These are phyloP conservation scores for Elysia crispata DNA, from an alignment of 2,888 invertebrate species.

Conservation along the genomic window DNA sequence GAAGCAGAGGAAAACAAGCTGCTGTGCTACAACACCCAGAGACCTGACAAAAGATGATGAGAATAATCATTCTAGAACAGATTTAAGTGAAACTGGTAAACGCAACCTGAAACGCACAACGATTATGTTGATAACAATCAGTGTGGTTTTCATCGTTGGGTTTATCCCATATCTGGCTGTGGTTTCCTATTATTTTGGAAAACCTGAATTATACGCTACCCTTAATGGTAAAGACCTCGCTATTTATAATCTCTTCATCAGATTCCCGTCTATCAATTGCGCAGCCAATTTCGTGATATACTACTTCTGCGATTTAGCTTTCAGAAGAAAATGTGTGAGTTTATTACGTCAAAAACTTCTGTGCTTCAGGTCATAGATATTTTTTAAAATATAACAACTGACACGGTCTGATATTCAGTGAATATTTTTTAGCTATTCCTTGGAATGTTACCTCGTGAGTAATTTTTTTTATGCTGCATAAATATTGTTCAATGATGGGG, in stretches of 20 bases:
- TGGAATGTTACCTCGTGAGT: no score
- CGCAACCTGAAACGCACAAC: slow-evolving; percentile 39
- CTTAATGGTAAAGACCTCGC: background rate
- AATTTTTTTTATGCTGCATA: no score
- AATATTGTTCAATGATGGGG: no score
- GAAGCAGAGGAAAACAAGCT: no score
- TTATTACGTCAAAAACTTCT: background rate
- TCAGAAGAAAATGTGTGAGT: slow-evolving; percentile 19
- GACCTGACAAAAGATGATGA: background rate
- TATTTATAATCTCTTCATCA: slow-evolving; percentile 23
- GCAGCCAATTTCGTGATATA: slow-evolving; percentile 42
- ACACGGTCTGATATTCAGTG: no score
- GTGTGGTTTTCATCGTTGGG: slow-evolving; percentile 35
- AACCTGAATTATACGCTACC: background rate
- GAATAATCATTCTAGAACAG: background rate
- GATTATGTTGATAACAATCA: slow-evolving; percentile 40
- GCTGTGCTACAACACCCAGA: background rate
- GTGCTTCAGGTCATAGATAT: no score
- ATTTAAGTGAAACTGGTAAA: background rate
- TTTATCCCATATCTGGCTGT: slow-evolving; percentile 28
- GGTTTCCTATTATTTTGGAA: background rate
- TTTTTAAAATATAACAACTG: no score
- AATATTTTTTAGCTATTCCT: background rate
- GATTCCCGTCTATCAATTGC: slow-evolving; percentile 38
- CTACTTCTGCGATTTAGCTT: slow-evolving; percentile 38